These are phyloP conservation scores for Ophion ellenae DNA, from an alignment of 2,888 invertebrate species.

Conservation along the genomic window DNA sequence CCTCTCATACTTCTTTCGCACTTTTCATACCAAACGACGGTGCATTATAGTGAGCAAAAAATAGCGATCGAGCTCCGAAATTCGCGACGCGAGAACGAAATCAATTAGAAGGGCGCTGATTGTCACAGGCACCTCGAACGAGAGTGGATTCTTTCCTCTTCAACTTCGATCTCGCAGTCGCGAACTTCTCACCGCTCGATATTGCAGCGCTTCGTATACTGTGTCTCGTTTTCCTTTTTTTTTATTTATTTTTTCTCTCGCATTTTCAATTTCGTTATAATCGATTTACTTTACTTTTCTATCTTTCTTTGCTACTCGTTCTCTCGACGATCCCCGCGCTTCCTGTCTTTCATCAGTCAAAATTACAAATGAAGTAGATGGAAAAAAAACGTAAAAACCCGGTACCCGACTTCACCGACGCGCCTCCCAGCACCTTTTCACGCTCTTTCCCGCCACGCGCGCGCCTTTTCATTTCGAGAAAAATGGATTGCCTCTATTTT, in stretches of 20 bases:
- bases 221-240: constrained; percentile 47
- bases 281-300: constrained; percentile 32
- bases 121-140: background rate
- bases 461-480: constrained; percentile 28
- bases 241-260: constrained; percentile 26
- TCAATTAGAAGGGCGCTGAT: background rate
- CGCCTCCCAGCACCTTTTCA: constrained; percentile 54
- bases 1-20: background rate
- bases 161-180: background rate
- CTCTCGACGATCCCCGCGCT: constrained; percentile 64
- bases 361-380: constrained; percentile 30
- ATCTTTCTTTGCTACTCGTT: constrained; percentile 59
- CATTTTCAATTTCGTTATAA: constrained; percentile 10
- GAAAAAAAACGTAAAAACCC: constrained; percentile 23
- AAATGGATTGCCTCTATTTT: constrained; percentile 19
- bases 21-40: constrained; percentile 50
- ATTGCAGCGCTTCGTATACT: constrained; percentile 52
- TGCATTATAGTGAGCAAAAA: constrained; percentile 66
- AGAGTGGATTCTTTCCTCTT: background rate
- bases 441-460: constrained; percentile 26
- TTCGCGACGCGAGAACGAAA: constrained; percentile 33
- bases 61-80: constrained; percentile 49
- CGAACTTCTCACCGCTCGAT: constrained; percentile 47
- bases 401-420: constrained; percentile 38
- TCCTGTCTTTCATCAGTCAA: constrained; percentile 55